Evolutionary conservation across 2,797 vertebrate species (phyloP), one percentile per base, ranked within the genome.

Genomic region (Sebastes vulpes): DNA sequence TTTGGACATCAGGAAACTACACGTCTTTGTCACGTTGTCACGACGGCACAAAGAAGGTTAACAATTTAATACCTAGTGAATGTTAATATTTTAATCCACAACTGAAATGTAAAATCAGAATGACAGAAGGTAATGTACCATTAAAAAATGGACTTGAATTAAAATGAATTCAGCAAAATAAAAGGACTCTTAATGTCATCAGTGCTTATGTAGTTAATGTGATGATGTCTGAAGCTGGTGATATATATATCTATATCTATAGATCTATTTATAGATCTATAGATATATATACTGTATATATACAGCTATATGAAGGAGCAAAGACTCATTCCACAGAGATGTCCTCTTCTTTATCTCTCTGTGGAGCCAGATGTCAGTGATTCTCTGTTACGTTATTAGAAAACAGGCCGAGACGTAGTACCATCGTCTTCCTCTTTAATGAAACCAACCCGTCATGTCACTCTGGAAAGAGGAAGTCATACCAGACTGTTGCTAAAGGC

Each of bases 351-450:
- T 64, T 18, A 25, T 1, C 18, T 79, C 72, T 66, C 67, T 5
- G 1, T 9, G 63, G 63, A 72, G 25, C 35, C 10, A 32, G 52
- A 50, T 69, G 66, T 72, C 76, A 74, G 60, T 50, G 58, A 60
- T 60, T 75, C 65, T 66, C 54, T 46, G 48, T 31, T 60, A 20
- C 1, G 4, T 83, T 81, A 68, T 66, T 77, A 75, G 42, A 73
- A 76, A 63, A 61, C 38, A 72, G 32, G 48, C 6, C 0, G 29
- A 71, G 20, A 52, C 35, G 28, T 25, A 4, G 35, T 64, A 9
- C 31, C 52, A 2, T 71, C 54, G 66, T 73, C 64, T 29, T 26
- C 59, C 21, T 11, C 54, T 84, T 65, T 74, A 66, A 74, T 84
- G 48, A 76, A 75, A 75, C 42, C 6, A 61, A 29, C 31, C 65